These are phyloP conservation scores for Idaea dimidiata DNA, from an alignment of 2,888 invertebrate genomes.

Conservation along the genomic window DNA sequence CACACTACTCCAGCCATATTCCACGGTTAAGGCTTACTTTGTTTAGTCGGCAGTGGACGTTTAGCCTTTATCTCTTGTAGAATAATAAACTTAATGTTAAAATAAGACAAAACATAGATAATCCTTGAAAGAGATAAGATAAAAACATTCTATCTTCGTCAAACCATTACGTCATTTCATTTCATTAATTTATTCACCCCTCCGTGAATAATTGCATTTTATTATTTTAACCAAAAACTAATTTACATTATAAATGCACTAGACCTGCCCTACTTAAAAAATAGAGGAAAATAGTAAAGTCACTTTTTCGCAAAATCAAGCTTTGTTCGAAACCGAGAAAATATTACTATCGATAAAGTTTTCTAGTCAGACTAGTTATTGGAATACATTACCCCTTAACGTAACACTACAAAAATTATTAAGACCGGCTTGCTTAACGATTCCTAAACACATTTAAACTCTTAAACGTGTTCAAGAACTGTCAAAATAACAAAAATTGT, in stretches of 20 bases:
- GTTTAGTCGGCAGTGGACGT: no score
- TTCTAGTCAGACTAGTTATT: no score
- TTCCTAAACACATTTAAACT: no score
- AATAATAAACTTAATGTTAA: constrained; percentile 7
- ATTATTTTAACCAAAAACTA: constrained; percentile 59
- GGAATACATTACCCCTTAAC: no score
- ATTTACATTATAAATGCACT: constrained; percentile 56
- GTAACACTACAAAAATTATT: no score
- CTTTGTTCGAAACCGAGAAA: neutral
- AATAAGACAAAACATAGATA: constrained; percentile 24
- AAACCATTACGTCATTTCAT: constrained; percentile 60
- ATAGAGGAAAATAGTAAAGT: neutral
- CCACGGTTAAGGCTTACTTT: no score
- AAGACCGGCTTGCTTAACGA: no score
- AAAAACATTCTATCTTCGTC: constrained; percentile 54
- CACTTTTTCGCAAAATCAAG: neutral
- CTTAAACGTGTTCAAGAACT: no score
- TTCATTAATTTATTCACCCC: constrained; percentile 75
- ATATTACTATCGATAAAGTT: no score
- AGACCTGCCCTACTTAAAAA: constrained; percentile 25
- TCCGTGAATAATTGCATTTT: constrained; percentile 59
- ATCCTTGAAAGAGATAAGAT: constrained; percentile 34
- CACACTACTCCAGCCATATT: no score
- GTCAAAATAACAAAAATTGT: neutral
- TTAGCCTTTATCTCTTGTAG: neutral